Evolutionary conservation across 2,113 vertebrate species (phyloP), one percentile per base, ranked within the genome.

Genomic region (Capricornis sumatraensis): DNA sequence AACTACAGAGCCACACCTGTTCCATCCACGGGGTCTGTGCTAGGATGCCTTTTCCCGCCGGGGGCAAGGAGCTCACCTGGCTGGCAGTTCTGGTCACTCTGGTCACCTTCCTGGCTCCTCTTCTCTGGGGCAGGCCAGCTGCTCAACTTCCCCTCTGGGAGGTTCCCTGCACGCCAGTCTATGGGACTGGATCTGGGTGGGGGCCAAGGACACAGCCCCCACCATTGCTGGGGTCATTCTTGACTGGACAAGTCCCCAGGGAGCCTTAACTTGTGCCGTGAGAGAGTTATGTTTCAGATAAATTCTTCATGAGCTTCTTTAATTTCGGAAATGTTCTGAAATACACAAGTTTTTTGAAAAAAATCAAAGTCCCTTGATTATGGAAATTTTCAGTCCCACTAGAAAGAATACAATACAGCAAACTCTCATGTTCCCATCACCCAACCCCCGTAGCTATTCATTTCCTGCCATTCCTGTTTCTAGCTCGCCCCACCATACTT

Each of bases 271-370:
- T 90, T 81, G 57, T 85, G 86, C 45, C 1, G 6, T 28, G 47
- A 40, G n/a, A 92, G 55, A 53, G 47, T 71, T 83, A 78, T 8
- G 0, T 87, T 95, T 78, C 40, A 84, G 14, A 67, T n/a, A 93
- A 92, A 57, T 10, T 52, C 36, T 71, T 89, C 33, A 36, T 30
- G 33, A 87, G 74, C 28, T 30, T n/a, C 78, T 79, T 74, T 40
- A 21, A 87, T 57, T 81, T 64, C 15, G 47, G 58, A 85, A 64
- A 79, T 28, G 27, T 96, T 86, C 55, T 89, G 93, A 81, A 87
- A 90, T 36, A 93, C 47, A 93, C 16, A 87, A 60, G 30, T 21
- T 43, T 86, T 89, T 87, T 52, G 0, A 25, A 60, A 47, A 53
- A 58, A 93, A 58, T 84, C 11, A 53, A 91, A 67, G 30, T 13